These are phyloP conservation scores for Ganaspis brasiliensis DNA, from an alignment of 2,888 invertebrate species.

Conservation along the genomic window DNA sequence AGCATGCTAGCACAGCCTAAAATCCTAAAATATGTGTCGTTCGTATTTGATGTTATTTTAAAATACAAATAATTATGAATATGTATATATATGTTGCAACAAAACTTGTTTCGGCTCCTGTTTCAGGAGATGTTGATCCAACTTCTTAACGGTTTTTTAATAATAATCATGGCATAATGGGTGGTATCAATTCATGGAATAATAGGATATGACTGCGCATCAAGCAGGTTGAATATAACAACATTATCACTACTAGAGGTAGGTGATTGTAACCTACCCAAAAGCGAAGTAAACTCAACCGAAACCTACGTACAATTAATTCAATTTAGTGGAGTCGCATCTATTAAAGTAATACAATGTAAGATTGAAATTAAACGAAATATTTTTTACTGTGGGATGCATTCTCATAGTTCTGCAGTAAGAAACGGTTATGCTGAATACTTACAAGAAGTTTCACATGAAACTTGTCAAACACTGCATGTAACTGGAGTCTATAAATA, in stretches of 20 bases:
- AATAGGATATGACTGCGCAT: not conserved
- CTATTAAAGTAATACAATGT: not conserved
- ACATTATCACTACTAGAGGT: not conserved
- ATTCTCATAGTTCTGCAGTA: slow-evolving; percentile 48
- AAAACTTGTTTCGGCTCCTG: too few relatives aligned
- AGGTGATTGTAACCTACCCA: not conserved
- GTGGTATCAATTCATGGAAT: not conserved
- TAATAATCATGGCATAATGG: too few relatives aligned
- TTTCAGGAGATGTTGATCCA: too few relatives aligned
- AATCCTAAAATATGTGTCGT: too few relatives aligned
- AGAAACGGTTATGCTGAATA: slow-evolving; percentile 51
- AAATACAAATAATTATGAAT: too few relatives aligned
- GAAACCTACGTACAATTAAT: not conserved
- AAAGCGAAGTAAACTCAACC: not conserved
- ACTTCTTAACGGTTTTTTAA: too few relatives aligned
- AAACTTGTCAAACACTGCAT: not conserved
- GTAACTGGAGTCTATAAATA: not conserved
- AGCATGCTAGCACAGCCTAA: too few relatives aligned
- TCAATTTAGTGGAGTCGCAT: not conserved
- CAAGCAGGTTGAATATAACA: not conserved
- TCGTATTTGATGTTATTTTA: too few relatives aligned
- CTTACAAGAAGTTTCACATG: slow-evolving; percentile 34
- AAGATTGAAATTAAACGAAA: not conserved
- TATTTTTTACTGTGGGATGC: slow-evolving; percentile 52
- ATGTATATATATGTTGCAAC: too few relatives aligned